Conservation (phyloP, 2,888 invertebrate genomes). For the Abscondita cerata region DNA sequence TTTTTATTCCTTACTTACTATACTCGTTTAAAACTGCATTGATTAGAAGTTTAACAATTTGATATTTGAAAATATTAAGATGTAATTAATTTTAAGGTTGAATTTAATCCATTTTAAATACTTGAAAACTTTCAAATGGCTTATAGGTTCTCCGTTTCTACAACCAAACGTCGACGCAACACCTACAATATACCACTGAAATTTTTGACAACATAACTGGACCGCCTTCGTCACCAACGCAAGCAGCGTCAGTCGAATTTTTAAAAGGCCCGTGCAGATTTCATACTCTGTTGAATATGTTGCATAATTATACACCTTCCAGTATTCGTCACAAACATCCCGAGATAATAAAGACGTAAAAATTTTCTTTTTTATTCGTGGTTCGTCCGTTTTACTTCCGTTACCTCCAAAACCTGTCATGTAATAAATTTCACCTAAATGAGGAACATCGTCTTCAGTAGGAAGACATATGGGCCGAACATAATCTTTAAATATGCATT, state of each 20-base stretch:
- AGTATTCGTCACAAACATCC: neutral
- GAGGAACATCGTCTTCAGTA: neutral
- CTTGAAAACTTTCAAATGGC: neutral
- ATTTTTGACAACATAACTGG: slow-evolving; percentile 12
- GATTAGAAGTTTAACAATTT: too few relatives aligned
- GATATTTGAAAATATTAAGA: too few relatives aligned
- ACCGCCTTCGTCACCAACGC: slow-evolving; percentile 17
- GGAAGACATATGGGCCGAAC: slow-evolving; percentile 19
- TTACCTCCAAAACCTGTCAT: slow-evolving; percentile 8
- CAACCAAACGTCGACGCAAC: neutral
- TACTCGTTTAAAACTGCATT: too few relatives aligned
- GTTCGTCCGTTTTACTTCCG: neutral
- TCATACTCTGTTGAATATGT: neutral
- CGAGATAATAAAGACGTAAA: neutral
- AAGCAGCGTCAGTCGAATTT: slow-evolving; percentile 1
- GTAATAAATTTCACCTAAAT: neutral
- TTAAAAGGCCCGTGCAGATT: neutral
- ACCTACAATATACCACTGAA: too few relatives aligned
- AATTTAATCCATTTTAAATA: slow-evolving; percentile 15
- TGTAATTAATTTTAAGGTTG: slow-evolving; percentile 3
- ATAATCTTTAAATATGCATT: slow-evolving; percentile 6
- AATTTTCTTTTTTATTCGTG: slow-evolving; percentile 9
- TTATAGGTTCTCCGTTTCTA: neutral
- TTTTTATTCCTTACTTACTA: too few relatives aligned
- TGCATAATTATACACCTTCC: neutral